These are phyloP conservation scores for Parnassius apollo DNA, from an alignment of 2,888 invertebrate genomes.

Conservation along the genomic window DNA sequence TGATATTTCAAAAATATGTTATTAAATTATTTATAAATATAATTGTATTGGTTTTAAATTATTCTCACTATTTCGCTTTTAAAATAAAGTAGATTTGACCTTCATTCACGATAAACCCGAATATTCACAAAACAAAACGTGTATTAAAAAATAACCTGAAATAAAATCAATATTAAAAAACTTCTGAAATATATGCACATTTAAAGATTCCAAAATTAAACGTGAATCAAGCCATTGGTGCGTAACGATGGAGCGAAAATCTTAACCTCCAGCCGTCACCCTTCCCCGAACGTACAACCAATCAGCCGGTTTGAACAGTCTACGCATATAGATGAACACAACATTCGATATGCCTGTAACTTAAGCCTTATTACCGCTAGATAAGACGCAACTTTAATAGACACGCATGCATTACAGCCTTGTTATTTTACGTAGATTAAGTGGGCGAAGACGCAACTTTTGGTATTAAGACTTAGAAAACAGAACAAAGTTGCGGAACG, in stretches of 20 bases:
- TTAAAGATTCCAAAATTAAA: constrained; percentile 48
- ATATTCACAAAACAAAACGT: too few species aligned
- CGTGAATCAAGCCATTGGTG: constrained; percentile 59
- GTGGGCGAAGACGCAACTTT: constrained; percentile 28
- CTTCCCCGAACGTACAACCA: constrained; percentile 58
- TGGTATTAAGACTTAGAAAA: constrained; percentile 28
- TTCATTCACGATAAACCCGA: too few species aligned
- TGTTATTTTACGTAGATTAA: constrained; percentile 36
- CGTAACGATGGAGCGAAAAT: constrained; percentile 64
- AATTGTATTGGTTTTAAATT: too few species aligned
- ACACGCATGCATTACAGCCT: neutral
- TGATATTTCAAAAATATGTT: too few species aligned
- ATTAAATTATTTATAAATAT: too few species aligned
- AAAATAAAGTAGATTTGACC: too few species aligned
- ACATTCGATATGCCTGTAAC: constrained; percentile 29
- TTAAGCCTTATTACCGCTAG: constrained; percentile 28
- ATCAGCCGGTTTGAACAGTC: constrained; percentile 58
- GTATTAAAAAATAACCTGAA: too few species aligned
- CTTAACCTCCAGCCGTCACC: constrained; percentile 53
- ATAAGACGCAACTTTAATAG: constrained; percentile 36
- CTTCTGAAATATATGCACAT: constrained; percentile 10
- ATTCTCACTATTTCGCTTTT: too few species aligned
- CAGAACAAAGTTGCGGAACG: constrained; percentile 27
- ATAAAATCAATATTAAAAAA: neutral
- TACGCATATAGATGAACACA: constrained; percentile 63